Percentiles rank a stretch among this genome's conserved stretches.
Conservation (phyloP, 2,797 vertebrate genomes). For the Chlorospingus semifuscus region DNA sequence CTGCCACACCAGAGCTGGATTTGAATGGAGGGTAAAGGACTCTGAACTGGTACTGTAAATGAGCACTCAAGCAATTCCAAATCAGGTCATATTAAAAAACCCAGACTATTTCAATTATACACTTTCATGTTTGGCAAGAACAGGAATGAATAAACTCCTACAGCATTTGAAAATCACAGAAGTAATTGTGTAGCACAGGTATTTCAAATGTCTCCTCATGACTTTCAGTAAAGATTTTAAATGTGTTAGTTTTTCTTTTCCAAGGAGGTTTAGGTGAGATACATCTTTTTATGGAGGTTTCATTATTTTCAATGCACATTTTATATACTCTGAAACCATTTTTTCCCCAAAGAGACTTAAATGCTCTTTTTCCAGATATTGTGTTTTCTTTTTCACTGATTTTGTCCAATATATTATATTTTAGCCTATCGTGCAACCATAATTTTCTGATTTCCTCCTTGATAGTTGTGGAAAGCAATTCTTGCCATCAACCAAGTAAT, state of each 20-base stretch:
- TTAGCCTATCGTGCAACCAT: not conserved
- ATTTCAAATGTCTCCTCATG: not conserved
- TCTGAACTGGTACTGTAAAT: not conserved
- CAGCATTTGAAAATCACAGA: not conserved
- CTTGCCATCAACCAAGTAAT: not conserved
- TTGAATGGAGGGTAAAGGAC: not conserved
- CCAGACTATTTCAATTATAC: not conserved
- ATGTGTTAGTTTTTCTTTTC: not conserved
- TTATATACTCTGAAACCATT: not conserved
- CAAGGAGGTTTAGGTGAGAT: not conserved
- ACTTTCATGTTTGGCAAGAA: not conserved
- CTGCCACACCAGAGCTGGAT: not conserved
- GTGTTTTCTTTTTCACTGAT: not conserved
- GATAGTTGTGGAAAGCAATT: not conserved
- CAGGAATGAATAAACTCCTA: not conserved
- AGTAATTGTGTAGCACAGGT: not conserved
- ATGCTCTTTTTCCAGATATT: not conserved
- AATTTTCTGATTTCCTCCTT: not conserved
- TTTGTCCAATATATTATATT: not conserved
- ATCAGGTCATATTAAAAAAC: not conserved
- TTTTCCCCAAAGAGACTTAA: not conserved
- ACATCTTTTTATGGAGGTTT: not conserved
- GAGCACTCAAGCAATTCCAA: not conserved
- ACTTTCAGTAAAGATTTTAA: not conserved
- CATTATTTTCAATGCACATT: not conserved